Conservation (phyloP, 2,888 invertebrate genomes). For the Dicranocentrus wangi region DNA sequence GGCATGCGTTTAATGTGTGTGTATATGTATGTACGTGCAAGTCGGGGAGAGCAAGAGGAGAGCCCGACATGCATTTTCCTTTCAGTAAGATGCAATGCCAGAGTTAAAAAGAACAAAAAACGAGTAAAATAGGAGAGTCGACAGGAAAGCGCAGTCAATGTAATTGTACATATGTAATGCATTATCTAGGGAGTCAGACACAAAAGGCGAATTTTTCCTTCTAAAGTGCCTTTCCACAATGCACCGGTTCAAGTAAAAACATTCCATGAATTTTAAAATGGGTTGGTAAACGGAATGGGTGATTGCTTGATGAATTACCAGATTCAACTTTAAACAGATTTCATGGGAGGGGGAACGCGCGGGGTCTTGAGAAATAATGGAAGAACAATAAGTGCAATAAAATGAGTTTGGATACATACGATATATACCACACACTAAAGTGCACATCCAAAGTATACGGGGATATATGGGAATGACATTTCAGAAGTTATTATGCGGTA, state of each 20-base stretch:
- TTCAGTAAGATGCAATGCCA: neutral
- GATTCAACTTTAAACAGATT: no score
- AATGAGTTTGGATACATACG: no score
- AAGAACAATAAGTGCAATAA: no score
- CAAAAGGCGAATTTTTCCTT: no score
- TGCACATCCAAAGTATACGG: no score
- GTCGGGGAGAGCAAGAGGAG: conserved; percentile 2
- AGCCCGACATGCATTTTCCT: neutral
- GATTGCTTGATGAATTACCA: neutral
- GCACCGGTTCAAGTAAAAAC: neutral
- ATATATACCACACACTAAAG: no score
- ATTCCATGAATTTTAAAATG: conserved; percentile 18
- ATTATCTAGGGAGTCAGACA: no score
- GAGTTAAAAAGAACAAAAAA: neutral
- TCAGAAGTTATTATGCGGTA: conserved; percentile 9
- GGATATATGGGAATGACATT: no score
- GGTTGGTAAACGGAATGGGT: neutral
- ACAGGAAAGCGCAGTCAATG: neutral
- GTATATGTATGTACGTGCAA: conserved; percentile 26
- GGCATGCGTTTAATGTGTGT: conserved; percentile 49
- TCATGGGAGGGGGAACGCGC: no score
- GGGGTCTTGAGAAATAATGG: no score
- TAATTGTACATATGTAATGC: no score
- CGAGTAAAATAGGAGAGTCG: neutral
- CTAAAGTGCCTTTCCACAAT: neutral